Evolutionary conservation across 2,113 vertebrate genomes (phyloP).

Genomic region (Tragelaphus strepsiceros): DNA sequence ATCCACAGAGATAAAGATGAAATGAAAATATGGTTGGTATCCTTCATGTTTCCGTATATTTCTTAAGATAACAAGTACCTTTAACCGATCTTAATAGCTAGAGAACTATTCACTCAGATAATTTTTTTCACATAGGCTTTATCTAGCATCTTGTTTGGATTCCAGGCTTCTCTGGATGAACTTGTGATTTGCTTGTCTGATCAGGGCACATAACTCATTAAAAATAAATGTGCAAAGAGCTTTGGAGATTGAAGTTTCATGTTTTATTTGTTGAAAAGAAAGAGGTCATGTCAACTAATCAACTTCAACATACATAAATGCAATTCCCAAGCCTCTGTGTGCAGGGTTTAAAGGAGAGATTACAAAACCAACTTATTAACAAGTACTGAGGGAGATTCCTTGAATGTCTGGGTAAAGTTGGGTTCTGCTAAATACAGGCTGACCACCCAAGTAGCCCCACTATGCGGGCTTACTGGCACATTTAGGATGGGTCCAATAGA

Average conservation of each 20-base stretch:
- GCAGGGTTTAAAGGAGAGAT: slow-evolving; percentile 34
- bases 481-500: not conserved
- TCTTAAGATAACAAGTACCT: slow-evolving; percentile 46
- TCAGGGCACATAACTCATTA: slow-evolving; percentile 60
- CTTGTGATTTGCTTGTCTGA: slow-evolving; percentile 51
- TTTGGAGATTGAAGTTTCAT: slow-evolving; percentile 67
- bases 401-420: not conserved
- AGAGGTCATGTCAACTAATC: slow-evolving; percentile 52
- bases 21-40: not conserved
- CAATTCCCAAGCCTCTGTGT: slow-evolving; percentile 26
- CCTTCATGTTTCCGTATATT: not conserved
- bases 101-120: slow-evolving; percentile 33
- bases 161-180: slow-evolving; percentile 45
- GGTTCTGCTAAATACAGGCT: not conserved
- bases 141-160: slow-evolving; percentile 45
- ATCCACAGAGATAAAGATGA: slow-evolving; percentile 30
- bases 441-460: not conserved
- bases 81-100: slow-evolving; percentile 36
- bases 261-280: slow-evolving; percentile 67
- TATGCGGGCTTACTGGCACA: not conserved
- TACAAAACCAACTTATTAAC: slow-evolving; percentile 21
- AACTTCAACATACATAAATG: slow-evolving; percentile 23
- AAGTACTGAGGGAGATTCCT: not conserved
- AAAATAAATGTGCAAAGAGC: slow-evolving; percentile 60
- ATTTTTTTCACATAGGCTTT: slow-evolving; percentile 39